Evolutionary conservation across 2,888 invertebrate species (phyloP), one percentile per base, ranked within the genome.

Genomic region (Perdita meconis): DNA sequence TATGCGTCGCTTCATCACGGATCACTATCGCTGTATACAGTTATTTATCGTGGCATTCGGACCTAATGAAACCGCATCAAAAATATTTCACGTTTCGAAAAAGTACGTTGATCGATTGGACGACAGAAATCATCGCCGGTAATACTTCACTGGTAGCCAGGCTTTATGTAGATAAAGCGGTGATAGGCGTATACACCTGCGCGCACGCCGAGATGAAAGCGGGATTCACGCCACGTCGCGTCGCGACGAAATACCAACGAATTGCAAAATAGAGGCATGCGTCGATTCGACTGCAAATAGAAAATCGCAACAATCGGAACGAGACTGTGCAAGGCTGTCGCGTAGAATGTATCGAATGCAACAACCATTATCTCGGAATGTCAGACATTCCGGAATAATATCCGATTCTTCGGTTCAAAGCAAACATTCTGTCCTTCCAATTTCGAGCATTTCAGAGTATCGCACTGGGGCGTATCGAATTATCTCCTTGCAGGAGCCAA

Each of bases 211-310:
- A 8, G 55, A 80, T 64, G 81, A 81, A 81, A 81, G 81, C 71
- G 77, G 67, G 69, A 75, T 75, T 72, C 72, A 34, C 44, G 74
- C 36, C 73, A 53, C 44, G 74, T 34, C 73, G 51, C 51, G 79
- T 57, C 65, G 61, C 63, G 63, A 59, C 72, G 57, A 79, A 81
- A 73, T 81, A 63, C 75, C 78, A 73, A 66, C 53, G 64, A 50
- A 78, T 81, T 82, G 50, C 69, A 81, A 81, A 81, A 82, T 34
- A 47, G 34, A 30, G 55, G 51, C 47, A 47, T 51, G 71, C 73
- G 63, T 34, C 57, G 81, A 81, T 81, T 78, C 72, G 68, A 81
- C 70, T 70, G 78, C 67, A 82, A 78, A 82, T 78, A 82, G 81
- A 82, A 73, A 81, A 81, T 72, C 69, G 67, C 67, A 60, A 74